Percentiles rank a stretch among this genome's conserved stretches.
phyloP scores from a whole-genome alignment of 2,797 vertebrate species.

The Thamnophis elegans region DNA sequence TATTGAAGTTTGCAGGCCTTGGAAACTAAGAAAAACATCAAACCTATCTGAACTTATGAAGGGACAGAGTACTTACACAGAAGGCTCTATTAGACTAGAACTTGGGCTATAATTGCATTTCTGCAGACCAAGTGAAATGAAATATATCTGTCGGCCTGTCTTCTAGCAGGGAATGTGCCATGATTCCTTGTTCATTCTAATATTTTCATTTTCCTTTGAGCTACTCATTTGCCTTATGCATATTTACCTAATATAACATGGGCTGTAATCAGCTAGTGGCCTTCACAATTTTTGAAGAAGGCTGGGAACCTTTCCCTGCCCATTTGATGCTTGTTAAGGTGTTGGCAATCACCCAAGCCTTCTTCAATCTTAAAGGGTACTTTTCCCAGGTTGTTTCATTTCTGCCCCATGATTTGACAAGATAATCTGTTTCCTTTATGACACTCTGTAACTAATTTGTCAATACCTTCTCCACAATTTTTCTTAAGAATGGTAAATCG shows the following conservation, averaged over 20 bases:
- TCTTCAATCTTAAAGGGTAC: not conserved
- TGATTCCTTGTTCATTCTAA: not conserved
- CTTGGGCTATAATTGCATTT: slow-evolving; percentile 8
- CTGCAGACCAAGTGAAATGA: slow-evolving; percentile 2
- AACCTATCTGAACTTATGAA: not conserved
- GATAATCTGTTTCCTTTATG: not conserved
- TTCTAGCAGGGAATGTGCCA: not conserved
- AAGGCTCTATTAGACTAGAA: not conserved
- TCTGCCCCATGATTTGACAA: not conserved
- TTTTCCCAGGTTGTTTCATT: not conserved
- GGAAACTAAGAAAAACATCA: not conserved
- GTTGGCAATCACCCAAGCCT: not conserved
- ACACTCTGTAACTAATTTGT: not conserved
- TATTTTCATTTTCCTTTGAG: not conserved
- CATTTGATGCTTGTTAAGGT: not conserved
- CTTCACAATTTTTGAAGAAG: not conserved
- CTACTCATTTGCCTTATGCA: not conserved
- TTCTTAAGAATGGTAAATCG: not conserved
- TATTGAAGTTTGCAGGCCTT: not conserved
- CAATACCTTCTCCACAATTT: not conserved
- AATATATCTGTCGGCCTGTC: not conserved
- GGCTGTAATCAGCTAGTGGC: not conserved
- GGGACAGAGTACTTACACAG: not conserved
- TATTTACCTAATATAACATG: not conserved
- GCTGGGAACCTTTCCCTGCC: not conserved